Evolutionary conservation across 2,797 vertebrate species (phyloP), one percentile per base, ranked within the genome.

Genomic region (Alauda arvensis): DNA sequence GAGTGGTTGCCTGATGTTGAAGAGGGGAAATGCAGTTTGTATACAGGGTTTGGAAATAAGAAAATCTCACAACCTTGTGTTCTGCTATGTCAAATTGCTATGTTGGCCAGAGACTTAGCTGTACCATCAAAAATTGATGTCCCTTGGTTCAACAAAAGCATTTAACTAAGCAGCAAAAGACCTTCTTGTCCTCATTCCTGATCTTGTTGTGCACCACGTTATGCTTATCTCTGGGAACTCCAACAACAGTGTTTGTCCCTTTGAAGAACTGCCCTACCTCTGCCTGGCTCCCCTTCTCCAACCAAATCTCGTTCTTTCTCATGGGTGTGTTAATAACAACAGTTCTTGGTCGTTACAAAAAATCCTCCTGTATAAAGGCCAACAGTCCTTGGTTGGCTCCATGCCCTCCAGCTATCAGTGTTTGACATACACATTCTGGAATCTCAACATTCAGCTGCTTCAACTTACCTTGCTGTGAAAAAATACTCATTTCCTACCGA

Each of bases 371-470:
- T 57, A 11, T 33, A 14, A 25, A 26, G 16, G 29, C 8, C 23
- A 61, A 3, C 14, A 55, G 37, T 25, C 28, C 62, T 61, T 49
- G 31, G 19, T 3, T n/a, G 34, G 28, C 28, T 49, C n/a, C 34
- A 8, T 10, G 33, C 42, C 26, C 8, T 61, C 26, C 55, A 37
- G 17, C 12, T 55, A 6, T 25, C 2, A 0, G 8, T 42, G 28
- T 24, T 34, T 34, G 53, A 60, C 5, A 24, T 8, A n/a, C n/a
- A 52, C 6, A 14, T 37, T 49, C n/a, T 33, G 69, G 37, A 61
- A 67, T 86, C 42, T 55, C 34, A 67, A 28, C 23, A n/a, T 17
- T 37, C 57, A 40, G 43, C 49, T 51, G 18, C 56, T 80, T 40
- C 59, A 78, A 3, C 11, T 48, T 52, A 42, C 19, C 12, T 65